A percentile compares a stretch with the other conserved stretches of the same genome.
phyloP scores from a whole-genome alignment of 1,140 invertebrate genomes.

The Saccostrea glomerata region DNA sequence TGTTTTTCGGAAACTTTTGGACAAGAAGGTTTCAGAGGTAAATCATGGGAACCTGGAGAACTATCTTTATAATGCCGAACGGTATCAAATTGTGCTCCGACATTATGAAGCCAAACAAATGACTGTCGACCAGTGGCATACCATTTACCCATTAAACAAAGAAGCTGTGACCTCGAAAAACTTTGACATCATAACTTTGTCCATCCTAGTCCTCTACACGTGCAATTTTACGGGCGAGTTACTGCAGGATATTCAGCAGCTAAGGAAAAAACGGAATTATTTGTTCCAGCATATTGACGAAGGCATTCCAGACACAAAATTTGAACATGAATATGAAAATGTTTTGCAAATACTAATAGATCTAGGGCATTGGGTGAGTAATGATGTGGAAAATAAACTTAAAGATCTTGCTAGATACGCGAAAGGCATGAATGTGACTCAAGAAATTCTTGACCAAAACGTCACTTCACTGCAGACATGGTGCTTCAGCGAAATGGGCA shows the following conservation, averaged over 20 bases:
- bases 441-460: neutral
- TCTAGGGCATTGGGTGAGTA: neutral
- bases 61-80: neutral
- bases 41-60: neutral
- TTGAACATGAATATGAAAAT: neutral
- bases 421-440: neutral
- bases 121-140: neutral
- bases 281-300: neutral
- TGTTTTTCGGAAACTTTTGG: neutral
- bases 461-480: neutral
- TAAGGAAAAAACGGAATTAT: neutral
- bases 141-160: neutral
- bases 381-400: neutral
- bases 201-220: neutral
- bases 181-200: neutral
- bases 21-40: neutral
- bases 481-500: neutral
- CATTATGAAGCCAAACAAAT: neutral
- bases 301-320: constrained; percentile 9
- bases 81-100: neutral
- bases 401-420: neutral
- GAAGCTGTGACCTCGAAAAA: neutral
- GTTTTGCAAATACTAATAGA: neutral
- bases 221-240: neutral
- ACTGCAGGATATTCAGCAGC: neutral